phyloP scores from a whole-genome alignment of 2,797 vertebrate species.

The Orestias chungarensis region DNA sequence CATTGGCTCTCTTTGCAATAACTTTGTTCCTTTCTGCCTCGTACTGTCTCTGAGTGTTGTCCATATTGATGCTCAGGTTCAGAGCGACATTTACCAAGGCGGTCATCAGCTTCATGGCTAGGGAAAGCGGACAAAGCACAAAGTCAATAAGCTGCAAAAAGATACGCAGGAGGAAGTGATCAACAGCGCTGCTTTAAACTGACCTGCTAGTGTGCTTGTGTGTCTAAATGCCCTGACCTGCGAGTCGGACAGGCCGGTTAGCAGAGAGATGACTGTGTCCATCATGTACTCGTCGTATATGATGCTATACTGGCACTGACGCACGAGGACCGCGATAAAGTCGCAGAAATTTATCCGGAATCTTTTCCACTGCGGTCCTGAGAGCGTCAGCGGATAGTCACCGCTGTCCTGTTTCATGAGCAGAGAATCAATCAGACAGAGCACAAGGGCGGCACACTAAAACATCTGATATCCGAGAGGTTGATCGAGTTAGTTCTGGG shows the following conservation, averaged over 20 bases:
- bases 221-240: constrained; percentile 97
- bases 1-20: constrained; percentile 93
- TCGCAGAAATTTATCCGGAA: constrained; percentile 96
- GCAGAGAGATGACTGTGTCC: constrained; percentile 96
- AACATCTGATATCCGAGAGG: background rate
- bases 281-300: constrained; percentile 99
- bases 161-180: background rate
- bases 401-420: constrained; percentile 88
- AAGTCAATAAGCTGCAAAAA: background rate
- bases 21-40: constrained; percentile 96
- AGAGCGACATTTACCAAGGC: constrained; percentile 96
- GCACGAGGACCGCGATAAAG: constrained; percentile 93
- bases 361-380: constrained; percentile 97
- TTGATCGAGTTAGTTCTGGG: background rate
- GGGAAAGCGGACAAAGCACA: constrained; percentile 10
- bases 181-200: constrained; percentile 16
- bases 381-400: constrained; percentile 95
- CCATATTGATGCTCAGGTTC: constrained; percentile 98
- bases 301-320: constrained; percentile 98
- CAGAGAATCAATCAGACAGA: constrained; percentile 17
- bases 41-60: constrained; percentile 96
- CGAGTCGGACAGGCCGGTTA: constrained; percentile 95
- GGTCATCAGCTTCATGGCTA: constrained; percentile 94
- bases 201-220: constrained; percentile 72
- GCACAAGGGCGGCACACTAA: background rate